Conservation (phyloP, 2,797 vertebrate species). For the Spizella passerina region DNA sequence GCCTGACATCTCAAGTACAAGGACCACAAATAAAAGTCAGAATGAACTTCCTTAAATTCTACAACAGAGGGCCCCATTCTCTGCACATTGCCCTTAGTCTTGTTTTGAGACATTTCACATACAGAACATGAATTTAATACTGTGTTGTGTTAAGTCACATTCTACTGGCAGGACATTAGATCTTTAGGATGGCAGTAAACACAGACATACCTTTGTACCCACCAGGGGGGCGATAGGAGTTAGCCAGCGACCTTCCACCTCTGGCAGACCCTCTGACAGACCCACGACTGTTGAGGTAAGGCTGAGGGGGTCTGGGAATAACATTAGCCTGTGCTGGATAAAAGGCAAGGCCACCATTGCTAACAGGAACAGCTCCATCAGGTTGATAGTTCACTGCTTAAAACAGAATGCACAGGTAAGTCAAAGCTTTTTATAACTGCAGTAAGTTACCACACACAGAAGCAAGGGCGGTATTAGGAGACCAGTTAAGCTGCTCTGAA, state of each 20-base stretch:
- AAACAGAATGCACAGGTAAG: slow-evolving; percentile 25
- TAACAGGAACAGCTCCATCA: slow-evolving; percentile 79
- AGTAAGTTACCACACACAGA: background rate
- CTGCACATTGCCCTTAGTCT: background rate
- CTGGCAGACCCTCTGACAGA: slow-evolving; percentile 85
- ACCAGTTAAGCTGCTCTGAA: background rate
- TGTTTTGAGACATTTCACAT: background rate
- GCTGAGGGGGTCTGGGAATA: slow-evolving; percentile 78
- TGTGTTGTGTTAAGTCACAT: background rate
- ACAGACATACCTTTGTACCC: slow-evolving; percentile 84
- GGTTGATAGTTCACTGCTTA: slow-evolving; percentile 79
- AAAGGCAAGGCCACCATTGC: slow-evolving; percentile 82
- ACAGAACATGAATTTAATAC: background rate
- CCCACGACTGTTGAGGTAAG: slow-evolving; percentile 80
- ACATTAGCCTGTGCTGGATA: slow-evolving; percentile 80
- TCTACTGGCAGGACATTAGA: background rate
- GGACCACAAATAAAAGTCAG: background rate
- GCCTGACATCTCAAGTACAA: background rate
- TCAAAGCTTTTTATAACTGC: background rate
- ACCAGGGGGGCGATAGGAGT: slow-evolving; percentile 81
- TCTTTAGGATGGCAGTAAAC: background rate
- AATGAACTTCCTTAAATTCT: background rate
- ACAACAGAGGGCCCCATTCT: background rate
- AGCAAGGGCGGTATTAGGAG: background rate
- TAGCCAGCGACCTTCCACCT: slow-evolving; percentile 81